phyloP scores from a whole-genome alignment of 2,797 vertebrate species.

The Serranus cabrilla region DNA sequence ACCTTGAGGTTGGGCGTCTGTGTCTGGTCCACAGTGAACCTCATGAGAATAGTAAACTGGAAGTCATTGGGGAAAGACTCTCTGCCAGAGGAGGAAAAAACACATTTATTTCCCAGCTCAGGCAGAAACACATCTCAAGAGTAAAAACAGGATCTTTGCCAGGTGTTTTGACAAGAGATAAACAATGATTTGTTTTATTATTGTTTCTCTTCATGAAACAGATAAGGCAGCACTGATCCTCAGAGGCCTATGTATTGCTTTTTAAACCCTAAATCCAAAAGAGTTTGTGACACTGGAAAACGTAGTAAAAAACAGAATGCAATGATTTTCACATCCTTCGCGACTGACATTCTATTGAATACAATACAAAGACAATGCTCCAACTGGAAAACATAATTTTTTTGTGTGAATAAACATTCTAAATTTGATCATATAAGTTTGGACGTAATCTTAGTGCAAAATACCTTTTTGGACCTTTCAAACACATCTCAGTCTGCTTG shows the following conservation, averaged over 20 bases:
- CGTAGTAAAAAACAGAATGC: neutral
- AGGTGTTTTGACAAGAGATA: neutral
- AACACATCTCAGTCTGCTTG: neutral
- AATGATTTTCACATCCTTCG: no score
- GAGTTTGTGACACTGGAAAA: no score
- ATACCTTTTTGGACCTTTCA: neutral
- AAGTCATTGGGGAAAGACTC: slow-evolving; percentile 98
- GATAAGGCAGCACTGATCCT: neutral
- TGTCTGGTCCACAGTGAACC: slow-evolving; percentile 98
- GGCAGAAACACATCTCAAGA: neutral
- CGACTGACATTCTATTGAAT: no score
- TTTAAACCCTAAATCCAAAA: no score
- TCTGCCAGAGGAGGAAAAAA: slow-evolving; percentile 77
- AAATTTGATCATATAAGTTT: no score
- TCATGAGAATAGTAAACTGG: slow-evolving; percentile 98
- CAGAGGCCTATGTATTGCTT: neutral
- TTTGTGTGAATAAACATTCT: no score
- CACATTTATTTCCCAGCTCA: neutral
- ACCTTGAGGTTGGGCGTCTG: slow-evolving; percentile 99
- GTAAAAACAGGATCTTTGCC: neutral
- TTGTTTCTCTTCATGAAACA: neutral
- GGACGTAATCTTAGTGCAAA: neutral
- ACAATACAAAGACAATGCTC: no score
- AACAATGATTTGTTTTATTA: neutral
- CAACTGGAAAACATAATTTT: no score